These are phyloP conservation scores for Eriocheir sinensis DNA, from an alignment of 1,140 invertebrate species.

Conservation along the genomic window DNA sequence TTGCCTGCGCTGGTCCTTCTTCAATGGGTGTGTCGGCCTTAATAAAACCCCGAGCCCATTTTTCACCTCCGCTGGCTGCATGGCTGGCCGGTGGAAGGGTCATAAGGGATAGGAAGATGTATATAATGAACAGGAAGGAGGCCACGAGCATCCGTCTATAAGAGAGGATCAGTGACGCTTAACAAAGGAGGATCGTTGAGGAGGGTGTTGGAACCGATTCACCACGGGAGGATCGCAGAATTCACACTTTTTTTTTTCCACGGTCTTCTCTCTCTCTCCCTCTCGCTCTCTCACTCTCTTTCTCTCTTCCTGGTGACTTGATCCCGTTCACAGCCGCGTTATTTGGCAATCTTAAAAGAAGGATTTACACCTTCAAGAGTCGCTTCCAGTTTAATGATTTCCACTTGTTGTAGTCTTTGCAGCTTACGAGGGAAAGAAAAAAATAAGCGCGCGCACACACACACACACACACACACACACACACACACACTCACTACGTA, in stretches of 20 bases:
- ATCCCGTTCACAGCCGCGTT: neutral
- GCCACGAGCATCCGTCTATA: neutral
- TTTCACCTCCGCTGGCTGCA: conserved; percentile 36
- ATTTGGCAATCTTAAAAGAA: conserved; percentile 36
- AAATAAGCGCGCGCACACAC: neutral
- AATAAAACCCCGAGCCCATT: conserved; percentile 38
- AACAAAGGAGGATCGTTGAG: conserved; percentile 63
- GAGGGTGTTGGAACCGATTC: conserved; percentile 19
- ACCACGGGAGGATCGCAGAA: conserved; percentile 4
- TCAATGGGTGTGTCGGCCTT: conserved; percentile 32
- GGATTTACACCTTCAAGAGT: neutral
- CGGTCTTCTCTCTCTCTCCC: too few species aligned
- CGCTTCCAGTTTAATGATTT: neutral
- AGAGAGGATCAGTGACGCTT: conserved; percentile 33
- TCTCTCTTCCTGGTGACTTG: neutral
- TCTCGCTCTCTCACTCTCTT: neutral
- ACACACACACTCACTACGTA: neutral
- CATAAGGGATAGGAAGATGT: neutral
- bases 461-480: too few species aligned
- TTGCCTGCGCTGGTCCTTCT: neutral
- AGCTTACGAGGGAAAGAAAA: neutral
- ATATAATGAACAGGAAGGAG: conserved; percentile 10
- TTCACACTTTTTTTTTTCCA: neutral
- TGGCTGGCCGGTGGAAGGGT: neutral
- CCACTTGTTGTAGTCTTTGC: neutral